Percentiles rank a stretch among this genome's conserved stretches.
Evolutionary conservation across 2,113 vertebrate species (phyloP).

Genomic region (Riparia riparia): DNA sequence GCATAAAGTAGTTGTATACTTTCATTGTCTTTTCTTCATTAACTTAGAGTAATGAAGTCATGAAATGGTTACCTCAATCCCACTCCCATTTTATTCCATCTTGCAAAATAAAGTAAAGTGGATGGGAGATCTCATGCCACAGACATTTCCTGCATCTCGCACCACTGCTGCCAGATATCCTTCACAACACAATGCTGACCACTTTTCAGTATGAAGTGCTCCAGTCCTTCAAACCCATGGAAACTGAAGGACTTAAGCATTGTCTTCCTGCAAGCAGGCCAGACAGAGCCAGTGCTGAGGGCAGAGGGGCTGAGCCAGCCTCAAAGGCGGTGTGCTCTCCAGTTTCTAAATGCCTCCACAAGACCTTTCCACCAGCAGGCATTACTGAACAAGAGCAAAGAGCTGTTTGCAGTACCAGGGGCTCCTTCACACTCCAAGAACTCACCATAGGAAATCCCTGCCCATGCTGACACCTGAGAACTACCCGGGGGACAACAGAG

Average conservation of each 20-base stretch:
- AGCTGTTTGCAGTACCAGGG: neutral
- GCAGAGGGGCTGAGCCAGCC: neutral
- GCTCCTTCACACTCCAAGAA: neutral
- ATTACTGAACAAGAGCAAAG: fast-evolving
- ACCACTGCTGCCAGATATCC: neutral
- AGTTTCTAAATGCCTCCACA: neutral
- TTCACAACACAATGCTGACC: neutral
- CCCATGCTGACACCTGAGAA: neutral
- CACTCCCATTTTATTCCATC: neutral
- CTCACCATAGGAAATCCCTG: neutral
- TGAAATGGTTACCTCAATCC: neutral
- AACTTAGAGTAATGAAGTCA: neutral
- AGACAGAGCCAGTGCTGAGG: neutral
- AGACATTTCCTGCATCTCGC: neutral
- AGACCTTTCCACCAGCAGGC: neutral
- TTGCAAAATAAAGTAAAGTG: neutral
- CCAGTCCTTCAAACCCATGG: neutral
- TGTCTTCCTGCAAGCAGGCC: neutral
- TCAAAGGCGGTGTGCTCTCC: neutral
- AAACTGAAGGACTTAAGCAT: neutral
- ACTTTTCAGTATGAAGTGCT: neutral
- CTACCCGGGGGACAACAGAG: neutral
- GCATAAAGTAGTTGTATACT: neutral
- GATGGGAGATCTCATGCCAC: neutral
- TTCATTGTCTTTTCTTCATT: neutral